A percentile compares a stretch with the other conserved stretches of the same genome.
Conservation (phyloP, 1,140 invertebrate species). For the Caenorhabditis tropicalis region DNA sequence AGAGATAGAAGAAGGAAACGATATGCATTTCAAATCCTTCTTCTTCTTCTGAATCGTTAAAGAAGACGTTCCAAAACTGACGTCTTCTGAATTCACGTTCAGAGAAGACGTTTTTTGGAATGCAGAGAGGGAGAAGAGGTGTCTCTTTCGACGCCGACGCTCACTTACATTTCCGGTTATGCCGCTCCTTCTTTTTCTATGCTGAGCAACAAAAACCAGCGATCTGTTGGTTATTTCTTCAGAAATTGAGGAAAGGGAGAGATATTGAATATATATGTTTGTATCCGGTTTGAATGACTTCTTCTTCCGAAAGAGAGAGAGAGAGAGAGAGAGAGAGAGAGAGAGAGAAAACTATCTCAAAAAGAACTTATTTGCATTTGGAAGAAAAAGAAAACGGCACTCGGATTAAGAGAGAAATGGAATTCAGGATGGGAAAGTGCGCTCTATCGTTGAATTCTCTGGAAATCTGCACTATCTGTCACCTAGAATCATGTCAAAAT, state of each 20-base stretch:
- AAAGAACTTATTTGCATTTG: background rate
- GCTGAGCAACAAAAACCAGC: background rate
- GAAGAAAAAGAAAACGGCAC: background rate
- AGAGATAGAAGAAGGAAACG: background rate
- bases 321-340: too few species aligned
- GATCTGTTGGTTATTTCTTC: background rate
- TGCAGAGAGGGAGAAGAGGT: too few species aligned
- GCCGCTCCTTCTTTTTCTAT: too few species aligned
- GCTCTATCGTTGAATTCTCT: background rate
- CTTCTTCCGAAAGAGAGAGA: too few species aligned
- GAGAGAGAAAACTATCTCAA: background rate
- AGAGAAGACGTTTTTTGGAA: too few species aligned
- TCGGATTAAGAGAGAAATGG: background rate
- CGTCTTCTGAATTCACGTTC: too few species aligned
- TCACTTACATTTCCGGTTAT: background rate
- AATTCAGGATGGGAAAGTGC: background rate
- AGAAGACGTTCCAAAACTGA: too few species aligned
- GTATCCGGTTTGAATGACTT: background rate
- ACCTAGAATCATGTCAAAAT: too few species aligned
- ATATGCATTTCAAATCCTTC: constrained; percentile 1
- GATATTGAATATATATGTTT: constrained; percentile 26
- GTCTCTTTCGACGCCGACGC: too few species aligned
- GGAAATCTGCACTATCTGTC: background rate
- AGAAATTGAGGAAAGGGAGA: background rate
- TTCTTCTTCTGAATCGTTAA: background rate